Base-by-base conservation (phyloP, 2,888 invertebrate species). In the Stenodema calcarata region DNA sequence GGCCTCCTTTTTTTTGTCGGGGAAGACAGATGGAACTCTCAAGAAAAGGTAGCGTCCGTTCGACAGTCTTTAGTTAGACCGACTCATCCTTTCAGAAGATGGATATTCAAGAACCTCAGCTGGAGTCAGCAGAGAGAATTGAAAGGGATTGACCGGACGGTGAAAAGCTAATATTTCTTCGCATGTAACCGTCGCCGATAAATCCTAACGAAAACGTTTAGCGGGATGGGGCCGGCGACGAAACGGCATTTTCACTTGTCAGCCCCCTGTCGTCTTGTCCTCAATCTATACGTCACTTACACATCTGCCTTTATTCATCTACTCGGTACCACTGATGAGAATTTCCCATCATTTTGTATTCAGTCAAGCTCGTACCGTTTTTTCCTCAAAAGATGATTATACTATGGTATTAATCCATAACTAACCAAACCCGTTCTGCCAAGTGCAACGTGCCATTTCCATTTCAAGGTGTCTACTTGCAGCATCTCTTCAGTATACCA, bases 21-120 rank as follows among this genome's bases (percentile, higher is more conserved):
- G 30, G 28, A 35, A 73, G 73, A 73, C 73, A 73, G 73, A 73
- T 73, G 73, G 73, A 73, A 73, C 35, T 7, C 73, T 73, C 73
- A 73, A 73, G 73, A 73, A 73, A 30, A 73, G 62, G 62, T 62
- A 62, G 62, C 47, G 47, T 62, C 62, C 62, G 62, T 62, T 62
- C 62, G 23, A 62, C 62, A 23, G 62, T 62, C 62, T 62, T 18
- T 23, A 27, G 23, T 7, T 9, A 12, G 27, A 7, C 6, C 16
- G 50, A 23, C 62, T 62, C 62, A 62, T 62, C 62, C 62, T 23
- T 62, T 16, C n/a, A 35, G 73, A 73, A 73, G 73, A 73, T 73
- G 41, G 73, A 73, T 73, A 73, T 73, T 73, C 73, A 41, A 73
- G 73, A 41, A 41, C 41, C 73, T 41, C 41, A 73, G 30, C 41